Percentiles rank a stretch among this genome's conserved stretches.
These are phyloP conservation scores for Fulica atra DNA, from an alignment of 2,113 vertebrate genomes.

Conservation along the genomic window DNA sequence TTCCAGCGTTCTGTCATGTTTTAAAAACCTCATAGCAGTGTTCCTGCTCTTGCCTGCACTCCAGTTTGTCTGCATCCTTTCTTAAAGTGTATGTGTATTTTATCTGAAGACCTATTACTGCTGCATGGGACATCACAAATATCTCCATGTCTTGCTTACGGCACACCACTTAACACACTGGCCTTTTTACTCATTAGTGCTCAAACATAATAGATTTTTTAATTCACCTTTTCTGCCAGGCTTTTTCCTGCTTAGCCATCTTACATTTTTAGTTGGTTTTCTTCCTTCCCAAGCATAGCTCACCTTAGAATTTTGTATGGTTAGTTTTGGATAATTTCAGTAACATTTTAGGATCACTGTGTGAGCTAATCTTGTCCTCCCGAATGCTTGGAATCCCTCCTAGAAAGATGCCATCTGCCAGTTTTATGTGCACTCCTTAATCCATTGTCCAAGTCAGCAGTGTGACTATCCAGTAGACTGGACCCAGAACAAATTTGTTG, in stretches of 20 bases:
- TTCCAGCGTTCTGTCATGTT: background rate
- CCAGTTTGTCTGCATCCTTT: background rate
- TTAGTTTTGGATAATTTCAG: background rate
- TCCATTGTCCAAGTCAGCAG: background rate
- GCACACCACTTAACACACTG: background rate
- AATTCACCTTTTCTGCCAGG: background rate
- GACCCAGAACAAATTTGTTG: background rate
- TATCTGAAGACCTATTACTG: background rate
- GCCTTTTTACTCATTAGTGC: background rate
- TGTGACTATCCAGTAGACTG: background rate
- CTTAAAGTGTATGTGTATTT: background rate
- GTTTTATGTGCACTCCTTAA: background rate
- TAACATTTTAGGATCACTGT: background rate
- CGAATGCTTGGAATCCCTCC: background rate
- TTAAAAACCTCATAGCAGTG: background rate
- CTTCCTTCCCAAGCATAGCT: background rate
- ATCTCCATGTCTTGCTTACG: background rate
- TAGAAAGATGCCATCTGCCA: conserved; percentile 32
- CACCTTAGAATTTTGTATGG: background rate
- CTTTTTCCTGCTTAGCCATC: background rate
- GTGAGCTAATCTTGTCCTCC: background rate
- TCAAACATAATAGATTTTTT: background rate
- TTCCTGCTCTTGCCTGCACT: background rate
- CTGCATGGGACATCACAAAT: background rate
- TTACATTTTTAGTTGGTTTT: background rate